Evolutionary conservation across 2,113 vertebrate genomes (phyloP).

Genomic region (Tupaia chinensis): DNA sequence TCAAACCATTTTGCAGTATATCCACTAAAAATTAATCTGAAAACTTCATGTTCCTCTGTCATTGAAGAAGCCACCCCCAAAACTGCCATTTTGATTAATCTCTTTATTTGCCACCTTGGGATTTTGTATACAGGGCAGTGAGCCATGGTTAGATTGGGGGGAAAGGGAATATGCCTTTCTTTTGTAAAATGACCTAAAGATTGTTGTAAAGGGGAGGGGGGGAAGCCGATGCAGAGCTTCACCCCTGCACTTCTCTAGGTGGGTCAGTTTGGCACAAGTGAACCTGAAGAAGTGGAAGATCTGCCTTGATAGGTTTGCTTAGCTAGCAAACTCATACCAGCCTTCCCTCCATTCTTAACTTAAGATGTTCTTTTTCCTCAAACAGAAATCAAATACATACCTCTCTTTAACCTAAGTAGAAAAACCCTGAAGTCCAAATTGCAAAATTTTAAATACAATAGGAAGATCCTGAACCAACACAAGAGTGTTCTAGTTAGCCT

Average conservation of each 20-base stretch:
- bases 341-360: not conserved
- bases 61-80: conserved; percentile 1
- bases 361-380: not conserved
- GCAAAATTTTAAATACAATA: conserved; percentile 53
- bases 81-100: not conserved
- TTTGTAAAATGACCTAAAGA: not conserved
- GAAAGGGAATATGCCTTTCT: not conserved
- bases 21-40: not conserved
- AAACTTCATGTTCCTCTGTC: not conserved
- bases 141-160: not conserved
- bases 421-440: conserved; percentile 42
- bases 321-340: not conserved
- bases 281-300: not conserved
- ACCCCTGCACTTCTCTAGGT: not conserved
- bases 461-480: not conserved
- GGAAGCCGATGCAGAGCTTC: not conserved
- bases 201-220: not conserved
- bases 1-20: not conserved
- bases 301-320: not conserved
- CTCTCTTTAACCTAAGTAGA: not conserved
- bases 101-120: conserved; percentile 4
- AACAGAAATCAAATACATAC: conserved; percentile 8
- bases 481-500: conserved; percentile 18
- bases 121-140: not conserved
- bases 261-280: not conserved